phyloP scores from a whole-genome alignment of 2,113 vertebrate genomes.

The Brachyhypopomus occidentalis region DNA sequence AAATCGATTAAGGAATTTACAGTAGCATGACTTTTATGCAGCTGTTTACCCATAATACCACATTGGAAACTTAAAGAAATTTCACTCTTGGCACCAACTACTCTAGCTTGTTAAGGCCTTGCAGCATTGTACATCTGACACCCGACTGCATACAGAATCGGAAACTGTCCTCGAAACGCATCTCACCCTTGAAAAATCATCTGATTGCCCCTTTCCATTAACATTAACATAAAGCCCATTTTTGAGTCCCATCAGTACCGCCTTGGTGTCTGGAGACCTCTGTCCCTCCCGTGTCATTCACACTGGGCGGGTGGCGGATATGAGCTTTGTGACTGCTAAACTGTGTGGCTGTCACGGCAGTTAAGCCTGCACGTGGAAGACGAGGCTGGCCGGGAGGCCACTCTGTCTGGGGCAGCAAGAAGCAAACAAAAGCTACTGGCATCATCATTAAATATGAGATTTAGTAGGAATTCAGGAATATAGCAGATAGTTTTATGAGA shows the following conservation, averaged over 20 bases:
- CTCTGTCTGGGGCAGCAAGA: constrained; percentile 72
- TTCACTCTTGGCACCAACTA: not conserved
- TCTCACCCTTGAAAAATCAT: not conserved
- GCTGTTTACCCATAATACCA: constrained; percentile 4
- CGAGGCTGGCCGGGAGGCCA: constrained; percentile 74
- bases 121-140: not conserved
- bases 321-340: constrained; percentile 66
- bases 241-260: constrained; percentile 34
- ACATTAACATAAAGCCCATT: not conserved
- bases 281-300: constrained; percentile 55
- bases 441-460: constrained; percentile 45
- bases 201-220: not conserved
- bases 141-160: not conserved
- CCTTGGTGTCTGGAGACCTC: constrained; percentile 38
- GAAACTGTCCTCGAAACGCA: not conserved
- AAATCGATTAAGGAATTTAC: constrained; percentile 52
- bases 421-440: constrained; percentile 57
- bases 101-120: not conserved
- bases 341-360: constrained; percentile 78
- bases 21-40: constrained; percentile 47
- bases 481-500: too few species aligned
- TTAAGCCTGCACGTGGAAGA: constrained; percentile 77
- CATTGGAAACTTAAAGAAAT: constrained; percentile 30
- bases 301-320: constrained; percentile 47
- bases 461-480: too few species aligned